Conservation (phyloP, 30 jellyfish, hydroid and myxozoan genomes). For the Euphysa ruthae region DNA sequence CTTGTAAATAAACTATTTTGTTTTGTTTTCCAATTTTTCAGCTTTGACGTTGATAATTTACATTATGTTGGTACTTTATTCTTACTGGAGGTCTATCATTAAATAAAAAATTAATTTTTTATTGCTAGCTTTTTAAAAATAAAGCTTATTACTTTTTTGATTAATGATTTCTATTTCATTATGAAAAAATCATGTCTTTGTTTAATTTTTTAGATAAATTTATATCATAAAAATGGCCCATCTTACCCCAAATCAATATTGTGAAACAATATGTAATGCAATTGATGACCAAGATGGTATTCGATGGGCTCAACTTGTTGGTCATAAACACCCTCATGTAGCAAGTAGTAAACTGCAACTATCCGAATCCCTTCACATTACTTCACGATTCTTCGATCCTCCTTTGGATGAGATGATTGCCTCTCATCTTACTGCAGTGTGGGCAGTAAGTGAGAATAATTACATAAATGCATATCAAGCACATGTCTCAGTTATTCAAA, state of each 20-base stretch:
- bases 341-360: constrained; percentile 63
- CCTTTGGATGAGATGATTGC: constrained; percentile 85
- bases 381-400: constrained; percentile 54
- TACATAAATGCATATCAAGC: constrained; percentile 61
- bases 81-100: no score
- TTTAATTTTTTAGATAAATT: not conserved
- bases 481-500: constrained; percentile 69
- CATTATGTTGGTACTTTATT: no score
- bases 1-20: no score
- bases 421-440: constrained; percentile 62
- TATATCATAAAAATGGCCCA: constrained; percentile 15
- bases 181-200: no score
- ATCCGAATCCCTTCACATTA: constrained; percentile 27
- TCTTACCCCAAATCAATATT: constrained; percentile 1
- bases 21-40: no score
- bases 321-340: constrained; percentile 74
- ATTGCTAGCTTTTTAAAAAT: no score
- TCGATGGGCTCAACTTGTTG: constrained; percentile 62
- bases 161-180: no score
- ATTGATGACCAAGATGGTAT: constrained; percentile 53
- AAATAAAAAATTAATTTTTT: no score
- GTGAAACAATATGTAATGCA: constrained; percentile 33
- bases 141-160: no score
- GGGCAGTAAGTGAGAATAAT: constrained; percentile 71
- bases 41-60: no score